Evolutionary conservation across 2,113 vertebrate species (phyloP).

Genomic region (Calyptommatus sinebrachiatus): DNA sequence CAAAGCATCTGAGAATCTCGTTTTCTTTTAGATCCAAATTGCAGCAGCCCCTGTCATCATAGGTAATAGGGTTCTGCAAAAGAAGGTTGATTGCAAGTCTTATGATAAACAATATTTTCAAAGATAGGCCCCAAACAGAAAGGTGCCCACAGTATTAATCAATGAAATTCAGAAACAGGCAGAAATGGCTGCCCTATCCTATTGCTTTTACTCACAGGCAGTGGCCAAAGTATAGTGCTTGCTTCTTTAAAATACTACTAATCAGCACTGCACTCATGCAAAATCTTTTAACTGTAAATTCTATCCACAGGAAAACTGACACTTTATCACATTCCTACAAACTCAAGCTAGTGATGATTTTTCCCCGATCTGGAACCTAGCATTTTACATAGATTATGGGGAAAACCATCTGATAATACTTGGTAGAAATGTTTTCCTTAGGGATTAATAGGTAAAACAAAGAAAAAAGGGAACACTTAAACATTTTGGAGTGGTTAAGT

Average conservation of each 20-base stretch:
- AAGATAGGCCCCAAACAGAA: conserved; percentile 60
- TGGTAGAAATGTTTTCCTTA: no score
- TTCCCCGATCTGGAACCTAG: background rate
- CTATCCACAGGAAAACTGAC: conserved; percentile 26
- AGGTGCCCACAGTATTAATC: conserved; percentile 75
- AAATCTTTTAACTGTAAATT: conserved; percentile 54
- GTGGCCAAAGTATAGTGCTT: conserved; percentile 52
- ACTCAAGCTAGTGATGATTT: background rate
- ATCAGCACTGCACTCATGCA: conserved; percentile 46
- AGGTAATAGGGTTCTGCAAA: conserved; percentile 81
- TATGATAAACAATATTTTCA: conserved; percentile 82
- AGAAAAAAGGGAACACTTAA: no score
- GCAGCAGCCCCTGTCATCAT: conserved; percentile 76
- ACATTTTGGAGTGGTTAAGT: no score
- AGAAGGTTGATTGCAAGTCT: conserved; percentile 83
- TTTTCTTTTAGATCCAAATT: conserved; percentile 79
- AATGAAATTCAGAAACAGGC: conserved; percentile 71
- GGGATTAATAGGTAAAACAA: no score
- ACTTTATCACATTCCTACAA: conserved; percentile 13
- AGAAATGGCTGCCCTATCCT: conserved; percentile 37
- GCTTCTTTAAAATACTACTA: conserved; percentile 13
- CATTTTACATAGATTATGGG: background rate
- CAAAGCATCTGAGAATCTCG: conserved; percentile 72
- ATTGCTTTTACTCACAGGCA: conserved; percentile 62
- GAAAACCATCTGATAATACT: no score